Percentiles rank a stretch among this genome's conserved stretches.
Conservation (phyloP, 2,797 vertebrate genomes). For the Forpus xanthops region DNA sequence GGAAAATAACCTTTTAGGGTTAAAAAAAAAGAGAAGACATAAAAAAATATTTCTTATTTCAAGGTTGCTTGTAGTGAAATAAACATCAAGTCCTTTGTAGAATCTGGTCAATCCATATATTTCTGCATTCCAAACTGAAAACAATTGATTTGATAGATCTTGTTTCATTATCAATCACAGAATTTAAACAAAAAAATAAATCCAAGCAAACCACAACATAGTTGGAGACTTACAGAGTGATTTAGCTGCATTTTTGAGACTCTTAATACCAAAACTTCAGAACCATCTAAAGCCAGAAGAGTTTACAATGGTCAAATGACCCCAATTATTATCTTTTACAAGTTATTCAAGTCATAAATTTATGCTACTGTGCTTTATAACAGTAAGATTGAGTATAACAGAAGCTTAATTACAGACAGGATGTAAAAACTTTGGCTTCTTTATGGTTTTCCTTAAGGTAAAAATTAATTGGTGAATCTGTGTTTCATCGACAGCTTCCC, state of each 20-base stretch:
- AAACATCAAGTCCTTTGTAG: not conserved
- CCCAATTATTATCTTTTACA: not conserved
- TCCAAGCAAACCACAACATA: not conserved
- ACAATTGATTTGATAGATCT: not conserved
- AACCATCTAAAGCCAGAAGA: not conserved
- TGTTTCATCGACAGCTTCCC: not conserved
- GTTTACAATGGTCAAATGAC: not conserved
- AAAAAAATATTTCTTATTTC: not conserved
- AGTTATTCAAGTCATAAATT: not conserved
- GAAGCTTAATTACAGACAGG: not conserved
- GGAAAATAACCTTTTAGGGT: not conserved
- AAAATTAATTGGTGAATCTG: not conserved
- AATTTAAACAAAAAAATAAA: not conserved
- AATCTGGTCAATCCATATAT: not conserved
- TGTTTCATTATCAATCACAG: not conserved
- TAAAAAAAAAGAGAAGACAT: not conserved
- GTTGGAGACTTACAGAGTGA: not conserved
- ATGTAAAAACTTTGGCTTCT: not conserved
- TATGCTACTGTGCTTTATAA: not conserved
- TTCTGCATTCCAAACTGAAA: not conserved
- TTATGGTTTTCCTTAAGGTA: not conserved
- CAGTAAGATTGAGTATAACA: not conserved
- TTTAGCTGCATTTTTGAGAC: not conserved
- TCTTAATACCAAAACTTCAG: not conserved
- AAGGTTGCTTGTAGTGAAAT: not conserved